Evolutionary conservation across 1,140 invertebrate genomes (phyloP).

Genomic region (Grapholita molesta): DNA sequence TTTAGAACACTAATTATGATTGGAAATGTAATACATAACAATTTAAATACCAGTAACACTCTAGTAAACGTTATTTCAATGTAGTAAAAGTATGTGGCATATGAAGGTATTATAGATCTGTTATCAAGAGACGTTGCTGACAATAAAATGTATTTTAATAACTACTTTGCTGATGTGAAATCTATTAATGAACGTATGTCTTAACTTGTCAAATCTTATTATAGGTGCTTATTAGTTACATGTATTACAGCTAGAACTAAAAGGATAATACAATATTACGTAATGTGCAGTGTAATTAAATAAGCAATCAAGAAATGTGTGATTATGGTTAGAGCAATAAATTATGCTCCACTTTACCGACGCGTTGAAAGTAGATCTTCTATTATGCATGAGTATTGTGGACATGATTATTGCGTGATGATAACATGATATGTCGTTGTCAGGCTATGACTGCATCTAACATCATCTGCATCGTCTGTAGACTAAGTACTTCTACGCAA

Average conservation of each 20-base stretch:
- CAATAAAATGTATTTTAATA: not conserved
- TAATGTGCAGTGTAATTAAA: not conserved
- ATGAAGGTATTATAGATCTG: not conserved
- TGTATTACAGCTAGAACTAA: not conserved
- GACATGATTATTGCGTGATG: too few species aligned
- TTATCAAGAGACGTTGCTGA: not conserved
- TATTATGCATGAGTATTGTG: too few species aligned
- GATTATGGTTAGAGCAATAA: too few species aligned
- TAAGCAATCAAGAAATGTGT: not conserved
- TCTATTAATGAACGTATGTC: not conserved
- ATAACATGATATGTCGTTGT: too few species aligned
- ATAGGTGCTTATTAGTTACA: not conserved
- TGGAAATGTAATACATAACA: not conserved
- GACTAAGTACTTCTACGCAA: too few species aligned
- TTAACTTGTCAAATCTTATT: not conserved
- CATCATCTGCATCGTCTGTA: too few species aligned
- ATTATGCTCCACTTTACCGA: too few species aligned
- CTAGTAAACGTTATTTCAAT: not conserved
- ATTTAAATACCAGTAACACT: not conserved
- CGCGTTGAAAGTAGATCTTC: too few species aligned
- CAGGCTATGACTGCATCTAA: too few species aligned
- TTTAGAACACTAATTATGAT: slow-evolving; percentile 2
- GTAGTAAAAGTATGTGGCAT: not conserved
- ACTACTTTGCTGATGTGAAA: not conserved
- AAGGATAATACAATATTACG: not conserved